Conservation (phyloP, 2,888 invertebrate genomes). For the Listrodromus nycthemerus region DNA sequence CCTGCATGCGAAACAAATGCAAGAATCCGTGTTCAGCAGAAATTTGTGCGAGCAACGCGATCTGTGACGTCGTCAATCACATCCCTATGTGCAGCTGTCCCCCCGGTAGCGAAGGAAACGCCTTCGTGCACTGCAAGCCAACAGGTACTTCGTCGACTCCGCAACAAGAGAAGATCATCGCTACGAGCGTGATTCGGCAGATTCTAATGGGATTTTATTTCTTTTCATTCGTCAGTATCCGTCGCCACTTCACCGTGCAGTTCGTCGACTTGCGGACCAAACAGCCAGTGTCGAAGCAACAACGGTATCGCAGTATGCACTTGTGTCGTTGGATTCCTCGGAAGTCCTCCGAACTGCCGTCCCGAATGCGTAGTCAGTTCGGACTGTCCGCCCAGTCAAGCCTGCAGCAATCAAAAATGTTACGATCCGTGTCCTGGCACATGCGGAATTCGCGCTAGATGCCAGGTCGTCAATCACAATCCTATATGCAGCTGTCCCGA, state of each 20-base stretch:
- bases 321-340: conserved; percentile 83
- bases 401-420: conserved; percentile 84
- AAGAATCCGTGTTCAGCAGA: conserved; percentile 89
- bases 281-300: conserved; percentile 85
- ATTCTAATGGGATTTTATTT: conserved; percentile 16
- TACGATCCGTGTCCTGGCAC: conserved; percentile 84
- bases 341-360: conserved; percentile 83
- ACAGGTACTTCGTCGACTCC: conserved; percentile 84
- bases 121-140: conserved; percentile 87
- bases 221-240: conserved; percentile 1
- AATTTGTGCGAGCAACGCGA: conserved; percentile 89
- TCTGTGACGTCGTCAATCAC: conserved; percentile 87
- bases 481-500: conserved; percentile 85
- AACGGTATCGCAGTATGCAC: conserved; percentile 85
- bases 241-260: conserved; percentile 79
- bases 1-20: conserved; percentile 92
- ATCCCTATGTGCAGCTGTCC: conserved; percentile 87
- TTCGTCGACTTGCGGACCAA: conserved; percentile 85
- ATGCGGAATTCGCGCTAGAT: conserved; percentile 85
- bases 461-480: conserved; percentile 85
- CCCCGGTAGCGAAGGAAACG: conserved; percentile 90
- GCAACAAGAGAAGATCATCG: not conserved
- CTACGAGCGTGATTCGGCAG: no score
- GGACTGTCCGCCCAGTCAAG: conserved; percentile 83
- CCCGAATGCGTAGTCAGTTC: conserved; percentile 85